A percentile compares a stretch with the other conserved stretches of the same genome.
Evolutionary conservation across 1,140 invertebrate species (phyloP).

Genomic region (Calycopis cecrops): DNA sequence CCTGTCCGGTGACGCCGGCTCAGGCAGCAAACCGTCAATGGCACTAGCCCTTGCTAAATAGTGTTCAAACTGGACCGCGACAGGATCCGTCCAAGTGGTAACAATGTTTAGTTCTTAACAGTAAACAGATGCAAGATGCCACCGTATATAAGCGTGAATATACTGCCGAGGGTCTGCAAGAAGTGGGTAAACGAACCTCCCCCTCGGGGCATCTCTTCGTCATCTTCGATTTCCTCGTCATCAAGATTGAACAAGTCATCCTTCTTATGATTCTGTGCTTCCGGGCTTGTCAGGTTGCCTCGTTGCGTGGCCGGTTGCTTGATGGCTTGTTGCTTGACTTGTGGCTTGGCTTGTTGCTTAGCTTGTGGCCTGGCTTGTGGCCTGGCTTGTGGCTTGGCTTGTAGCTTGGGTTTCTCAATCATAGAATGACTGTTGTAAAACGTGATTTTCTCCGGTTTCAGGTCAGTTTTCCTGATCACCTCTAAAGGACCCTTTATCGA

Average conservation of each 20-base stretch:
- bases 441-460: slow-evolving; percentile 60
- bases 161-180: slow-evolving; percentile 49
- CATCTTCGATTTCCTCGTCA: slow-evolving; percentile 33
- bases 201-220: slow-evolving; percentile 27
- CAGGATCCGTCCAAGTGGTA: too few species aligned
- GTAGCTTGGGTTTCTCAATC: too few species aligned
- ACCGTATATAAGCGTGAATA: slow-evolving; percentile 49
- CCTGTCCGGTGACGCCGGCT: too few species aligned
- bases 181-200: slow-evolving; percentile 48
- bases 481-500: slow-evolving; percentile 41
- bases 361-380: slow-evolving; percentile 38
- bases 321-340: slow-evolving; percentile 36
- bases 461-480: slow-evolving; percentile 42
- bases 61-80: too few species aligned
- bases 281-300: too few species aligned
- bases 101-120: not conserved
- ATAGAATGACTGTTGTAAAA: too few species aligned
- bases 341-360: too few species aligned
- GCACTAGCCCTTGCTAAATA: too few species aligned
- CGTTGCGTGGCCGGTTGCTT: too few species aligned
- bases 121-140: slow-evolving; percentile 29
- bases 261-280: too few species aligned
- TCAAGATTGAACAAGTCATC: slow-evolving; percentile 42
- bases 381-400: slow-evolving; percentile 33
- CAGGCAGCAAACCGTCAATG: too few species aligned